These are phyloP conservation scores for Heliconius nattereri DNA, from an alignment of 1,140 invertebrate genomes.

Conservation along the genomic window DNA sequence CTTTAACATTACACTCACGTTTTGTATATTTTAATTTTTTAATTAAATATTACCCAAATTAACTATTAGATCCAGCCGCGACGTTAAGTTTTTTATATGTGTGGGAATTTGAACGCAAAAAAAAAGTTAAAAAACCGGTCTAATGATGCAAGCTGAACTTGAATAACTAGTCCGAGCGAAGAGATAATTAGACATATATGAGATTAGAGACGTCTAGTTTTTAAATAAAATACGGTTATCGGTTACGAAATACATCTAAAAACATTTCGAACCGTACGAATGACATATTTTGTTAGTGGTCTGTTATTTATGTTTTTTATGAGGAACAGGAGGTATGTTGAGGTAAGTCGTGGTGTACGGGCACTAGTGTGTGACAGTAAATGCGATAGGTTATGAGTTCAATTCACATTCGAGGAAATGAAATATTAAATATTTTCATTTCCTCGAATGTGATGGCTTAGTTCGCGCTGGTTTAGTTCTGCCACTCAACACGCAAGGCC, in stretches of 20 bases:
- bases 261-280: not conserved
- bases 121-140: conserved; percentile 30
- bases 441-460: too few relatives aligned
- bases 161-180: conserved; percentile 18
- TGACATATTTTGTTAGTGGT: not conserved
- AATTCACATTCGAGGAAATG: too few relatives aligned
- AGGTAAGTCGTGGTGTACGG: too few relatives aligned
- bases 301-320: not conserved
- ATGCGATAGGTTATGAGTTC: too few relatives aligned
- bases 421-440: too few relatives aligned
- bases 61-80: conserved; percentile 3
- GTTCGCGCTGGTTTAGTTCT: too few relatives aligned
- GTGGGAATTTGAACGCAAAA: conserved; percentile 25
- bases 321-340: too few relatives aligned
- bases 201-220: conserved; percentile 28
- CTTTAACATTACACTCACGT: not conserved
- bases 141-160: conserved; percentile 18
- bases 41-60: not conserved
- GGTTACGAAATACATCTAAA: not conserved
- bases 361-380: too few relatives aligned
- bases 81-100: conserved; percentile 9
- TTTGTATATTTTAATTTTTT: not conserved
- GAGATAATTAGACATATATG: conserved; percentile 23
- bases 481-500: too few relatives aligned
- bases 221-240: not conserved